A percentile compares a stretch with the other conserved stretches of the same genome.
Conservation (phyloP, 2,113 vertebrate genomes). For the Gopherus evgoodei region DNA sequence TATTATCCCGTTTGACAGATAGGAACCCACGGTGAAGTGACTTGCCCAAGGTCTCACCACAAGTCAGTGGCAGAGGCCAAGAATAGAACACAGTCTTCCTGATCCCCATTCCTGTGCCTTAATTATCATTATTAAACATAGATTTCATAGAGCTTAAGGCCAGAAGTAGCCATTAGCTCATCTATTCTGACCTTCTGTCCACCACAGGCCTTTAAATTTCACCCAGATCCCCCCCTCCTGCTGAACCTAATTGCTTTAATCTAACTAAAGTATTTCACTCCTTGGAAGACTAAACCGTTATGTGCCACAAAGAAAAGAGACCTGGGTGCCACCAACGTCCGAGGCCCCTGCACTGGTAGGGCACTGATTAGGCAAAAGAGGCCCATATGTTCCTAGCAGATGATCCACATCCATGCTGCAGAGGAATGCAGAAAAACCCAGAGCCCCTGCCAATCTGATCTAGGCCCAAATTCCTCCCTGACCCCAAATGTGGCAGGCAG, state of each 20-base stretch:
- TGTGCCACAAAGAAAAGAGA: neutral
- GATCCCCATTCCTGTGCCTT: neutral
- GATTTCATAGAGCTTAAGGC: neutral
- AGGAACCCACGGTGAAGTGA: rapidly evolving
- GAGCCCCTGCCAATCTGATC: neutral
- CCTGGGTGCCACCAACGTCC: neutral
- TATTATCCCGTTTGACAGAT: neutral
- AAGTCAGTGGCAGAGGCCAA: neutral
- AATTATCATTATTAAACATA: neutral
- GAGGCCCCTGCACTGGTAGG: too few relatives aligned
- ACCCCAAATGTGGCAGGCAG: neutral
- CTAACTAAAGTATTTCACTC: neutral
- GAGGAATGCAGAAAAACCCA: neutral
- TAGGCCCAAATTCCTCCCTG: neutral
- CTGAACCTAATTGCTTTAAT: neutral
- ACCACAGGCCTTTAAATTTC: neutral
- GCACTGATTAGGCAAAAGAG: neutral
- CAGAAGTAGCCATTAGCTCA: neutral
- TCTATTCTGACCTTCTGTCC: neutral
- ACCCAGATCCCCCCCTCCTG: neutral
- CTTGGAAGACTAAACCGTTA: neutral
- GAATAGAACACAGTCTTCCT: neutral
- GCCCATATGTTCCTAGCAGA: neutral
- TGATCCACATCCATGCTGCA: too few relatives aligned
- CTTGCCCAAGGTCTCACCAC: neutral